Conservation (phyloP, 1,140 invertebrate species). For the Aphaenogaster rudis region DNA sequence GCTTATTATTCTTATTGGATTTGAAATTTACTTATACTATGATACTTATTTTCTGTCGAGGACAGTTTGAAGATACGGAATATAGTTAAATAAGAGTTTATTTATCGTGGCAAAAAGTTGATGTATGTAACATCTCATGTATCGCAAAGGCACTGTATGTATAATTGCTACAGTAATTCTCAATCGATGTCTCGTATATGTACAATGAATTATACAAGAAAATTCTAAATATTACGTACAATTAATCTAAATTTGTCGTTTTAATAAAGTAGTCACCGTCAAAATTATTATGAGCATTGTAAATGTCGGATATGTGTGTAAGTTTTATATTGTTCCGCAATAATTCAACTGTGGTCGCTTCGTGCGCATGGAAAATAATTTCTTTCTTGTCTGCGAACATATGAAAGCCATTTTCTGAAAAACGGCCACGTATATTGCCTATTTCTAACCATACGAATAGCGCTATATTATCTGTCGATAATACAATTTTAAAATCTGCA, state of each 20-base stretch:
- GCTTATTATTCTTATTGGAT: slow-evolving; percentile 75
- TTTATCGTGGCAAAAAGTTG: slow-evolving; percentile 6
- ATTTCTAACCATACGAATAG: slow-evolving; percentile 91
- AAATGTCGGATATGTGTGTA: slow-evolving; percentile 79
- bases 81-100: neutral
- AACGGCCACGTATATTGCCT: slow-evolving; percentile 85
- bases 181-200: neutral
- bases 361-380: slow-evolving; percentile 73
- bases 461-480: slow-evolving; percentile 87
- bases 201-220: neutral
- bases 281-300: slow-evolving; percentile 59
- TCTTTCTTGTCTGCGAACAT: slow-evolving; percentile 76
- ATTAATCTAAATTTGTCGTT: slow-evolving; percentile 9
- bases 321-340: slow-evolving; percentile 74
- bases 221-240: neutral
- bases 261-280: slow-evolving; percentile 13
- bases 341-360: slow-evolving; percentile 62
- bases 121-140: neutral
- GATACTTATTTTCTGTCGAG: slow-evolving; percentile 79
- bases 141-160: neutral
- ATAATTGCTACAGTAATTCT: slow-evolving; percentile 47
- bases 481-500: slow-evolving; percentile 77
- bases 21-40: slow-evolving; percentile 81
- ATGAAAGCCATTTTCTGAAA: slow-evolving; percentile 91
- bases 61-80: neutral